Evolutionary conservation across 2,888 invertebrate genomes (phyloP), one percentile per base, ranked within the genome.

Genomic region (Sclerodermus sp.): DNA sequence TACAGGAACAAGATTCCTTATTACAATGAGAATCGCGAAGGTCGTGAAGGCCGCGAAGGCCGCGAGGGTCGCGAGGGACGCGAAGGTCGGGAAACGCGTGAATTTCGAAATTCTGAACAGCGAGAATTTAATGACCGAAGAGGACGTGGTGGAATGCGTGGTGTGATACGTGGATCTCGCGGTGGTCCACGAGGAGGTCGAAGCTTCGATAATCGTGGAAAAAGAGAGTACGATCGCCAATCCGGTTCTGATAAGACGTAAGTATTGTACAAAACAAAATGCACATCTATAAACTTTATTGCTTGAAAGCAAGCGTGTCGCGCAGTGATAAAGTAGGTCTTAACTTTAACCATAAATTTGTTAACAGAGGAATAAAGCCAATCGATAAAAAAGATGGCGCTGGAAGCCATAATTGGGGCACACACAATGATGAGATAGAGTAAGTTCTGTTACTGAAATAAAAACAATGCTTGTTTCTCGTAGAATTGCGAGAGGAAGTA

Each of bases 401-500:
- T 78, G 96, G 96, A 61, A 89, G 94, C 63, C 93, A 93, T 79
- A 96, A 96, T 82, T 96, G 96, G 96, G 96, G 96, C 67, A 91
- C 91, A 60, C 86, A 91, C 69, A 91, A 91, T 81, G 95, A 96
- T 79, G 92, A 94, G 68, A 86, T 94, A 69, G 93, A 89, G 84
- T 86, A 81, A 84, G 85, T 64, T 4, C 12, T 12, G 12, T 34
- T 13, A 4, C 4, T n/a, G 10, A 34, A 34, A 8, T 4, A 43
- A n/a, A 43, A 1, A 31, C 16, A 31, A 15, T 34, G n/a, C n/a
- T n/a, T n/a, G n/a, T n/a, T n/a, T n/a, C n/a, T n/a, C n/a, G n/a
- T n/a, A n/a, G n/a, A n/a, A n/a, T n/a, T n/a, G n/a, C n/a, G n/a
- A n/a, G n/a, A n/a, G n/a, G 12, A 34, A 34, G 12, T 8, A 4